Conservation (phyloP, 2,797 vertebrate genomes). For the Gorsachius magnificus region DNA sequence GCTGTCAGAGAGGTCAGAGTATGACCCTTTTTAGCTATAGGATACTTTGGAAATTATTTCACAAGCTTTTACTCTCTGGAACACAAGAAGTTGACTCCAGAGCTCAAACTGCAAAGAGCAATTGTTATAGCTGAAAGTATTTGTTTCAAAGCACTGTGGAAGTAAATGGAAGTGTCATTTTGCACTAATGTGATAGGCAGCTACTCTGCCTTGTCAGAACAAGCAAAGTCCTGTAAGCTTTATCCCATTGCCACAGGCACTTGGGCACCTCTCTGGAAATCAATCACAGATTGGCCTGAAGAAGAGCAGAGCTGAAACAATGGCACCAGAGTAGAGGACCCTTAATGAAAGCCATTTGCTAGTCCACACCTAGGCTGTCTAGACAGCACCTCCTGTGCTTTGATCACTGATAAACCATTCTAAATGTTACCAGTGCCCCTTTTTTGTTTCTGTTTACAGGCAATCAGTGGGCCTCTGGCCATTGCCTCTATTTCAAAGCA, state of each 20-base stretch:
- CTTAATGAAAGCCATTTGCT: constrained; percentile 87
- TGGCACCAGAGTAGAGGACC: constrained; percentile 71
- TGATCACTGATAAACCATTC: constrained; percentile 79
- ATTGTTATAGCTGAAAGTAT: constrained; percentile 76
- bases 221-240: constrained; percentile 79
- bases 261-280: constrained; percentile 88
- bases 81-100: constrained; percentile 50
- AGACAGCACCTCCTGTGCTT: constrained; percentile 78
- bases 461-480: constrained; percentile 80
- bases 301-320: constrained; percentile 78
- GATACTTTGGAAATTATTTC: constrained; percentile 49
- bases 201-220: constrained; percentile 80
- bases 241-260: constrained; percentile 83
- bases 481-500: constrained; percentile 87
- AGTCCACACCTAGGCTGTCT: constrained; percentile 83
- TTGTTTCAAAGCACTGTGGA: constrained; percentile 80
- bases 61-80: constrained; percentile 48
- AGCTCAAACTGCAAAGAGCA: constrained; percentile 60
- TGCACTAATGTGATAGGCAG: constrained; percentile 86
- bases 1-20: not conserved
- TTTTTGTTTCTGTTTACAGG: constrained; percentile 71
- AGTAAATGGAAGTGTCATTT: constrained; percentile 86
- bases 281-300: constrained; percentile 86
- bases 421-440: constrained; percentile 79
- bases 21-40: not conserved